Percentiles rank a stretch among this genome's conserved stretches.
Evolutionary conservation across 2,888 invertebrate genomes (phyloP).

Genomic region (Masnerella sp.): DNA sequence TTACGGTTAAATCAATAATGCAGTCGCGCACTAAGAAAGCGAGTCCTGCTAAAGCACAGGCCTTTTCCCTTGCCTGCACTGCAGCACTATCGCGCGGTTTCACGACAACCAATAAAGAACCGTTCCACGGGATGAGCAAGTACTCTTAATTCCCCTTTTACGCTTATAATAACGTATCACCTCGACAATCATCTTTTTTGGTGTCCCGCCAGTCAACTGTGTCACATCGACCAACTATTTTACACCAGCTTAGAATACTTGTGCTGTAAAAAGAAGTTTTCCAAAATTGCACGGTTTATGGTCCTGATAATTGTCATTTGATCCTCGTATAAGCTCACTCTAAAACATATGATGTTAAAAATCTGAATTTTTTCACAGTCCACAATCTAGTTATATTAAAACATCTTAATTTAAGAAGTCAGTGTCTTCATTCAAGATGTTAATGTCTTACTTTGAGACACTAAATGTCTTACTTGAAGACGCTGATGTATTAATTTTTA

Average conservation of each 20-base stretch:
- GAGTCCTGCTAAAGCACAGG: slow-evolving; percentile 24
- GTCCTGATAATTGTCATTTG: too few species aligned
- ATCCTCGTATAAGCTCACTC: too few species aligned
- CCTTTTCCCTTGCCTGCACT: slow-evolving; percentile 33
- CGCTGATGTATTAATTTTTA: too few species aligned
- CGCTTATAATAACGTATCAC: slow-evolving; percentile 23
- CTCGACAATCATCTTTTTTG: slow-evolving; percentile 5
- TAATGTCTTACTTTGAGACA: too few species aligned
- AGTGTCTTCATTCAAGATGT: too few species aligned
- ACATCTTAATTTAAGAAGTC: too few species aligned
- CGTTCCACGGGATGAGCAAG: slow-evolving; percentile 20
- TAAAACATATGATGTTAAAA: too few species aligned
- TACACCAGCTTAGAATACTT: not conserved
- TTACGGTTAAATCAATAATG: slow-evolving; percentile 55
- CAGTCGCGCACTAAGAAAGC: slow-evolving; percentile 51
- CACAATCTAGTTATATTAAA: too few species aligned
- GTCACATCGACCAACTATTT: not conserved
- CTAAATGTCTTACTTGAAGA: too few species aligned
- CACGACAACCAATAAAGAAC: slow-evolving; percentile 35
- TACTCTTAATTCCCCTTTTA: slow-evolving; percentile 38
- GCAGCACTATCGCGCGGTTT: slow-evolving; percentile 32
- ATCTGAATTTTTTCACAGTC: too few species aligned
- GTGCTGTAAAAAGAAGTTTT: too few species aligned
- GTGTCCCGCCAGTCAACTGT: slow-evolving; percentile 6
- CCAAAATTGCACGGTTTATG: too few species aligned